Percentiles rank a stretch among this genome's conserved stretches.
Evolutionary conservation across 2,113 vertebrate genomes (phyloP).

Genomic region (Pseudois nayaur): DNA sequence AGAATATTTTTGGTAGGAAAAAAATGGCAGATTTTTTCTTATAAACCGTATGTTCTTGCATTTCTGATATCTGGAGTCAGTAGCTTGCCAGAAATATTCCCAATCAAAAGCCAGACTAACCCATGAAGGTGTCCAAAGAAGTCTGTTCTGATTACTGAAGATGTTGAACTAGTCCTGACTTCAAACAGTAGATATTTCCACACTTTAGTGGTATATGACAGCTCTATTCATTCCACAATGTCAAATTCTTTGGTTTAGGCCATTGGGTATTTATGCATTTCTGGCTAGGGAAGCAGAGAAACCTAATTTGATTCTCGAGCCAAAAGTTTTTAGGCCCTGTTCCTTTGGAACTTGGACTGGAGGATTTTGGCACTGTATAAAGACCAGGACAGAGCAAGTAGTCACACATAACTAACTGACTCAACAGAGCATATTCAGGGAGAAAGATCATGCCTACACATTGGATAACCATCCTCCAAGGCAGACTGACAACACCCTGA

Average conservation of each 20-base stretch:
- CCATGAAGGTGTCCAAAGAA: constrained; percentile 63
- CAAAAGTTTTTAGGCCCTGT: constrained; percentile 79
- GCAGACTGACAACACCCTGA: constrained; percentile 59
- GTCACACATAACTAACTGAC: constrained; percentile 75
- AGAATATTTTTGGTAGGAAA: constrained; percentile 48
- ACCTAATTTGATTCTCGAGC: constrained; percentile 76
- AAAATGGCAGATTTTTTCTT: constrained; percentile 51
- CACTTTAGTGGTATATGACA: constrained; percentile 72
- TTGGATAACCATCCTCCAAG: constrained; percentile 71
- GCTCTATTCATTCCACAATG: constrained; percentile 74
- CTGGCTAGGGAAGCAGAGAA: constrained; percentile 74
- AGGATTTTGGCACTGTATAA: constrained; percentile 74
- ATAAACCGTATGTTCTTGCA: constrained; percentile 57
- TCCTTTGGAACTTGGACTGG: constrained; percentile 77
- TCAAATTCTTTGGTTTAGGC: constrained; percentile 75
- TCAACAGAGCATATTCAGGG: constrained; percentile 73
- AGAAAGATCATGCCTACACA: constrained; percentile 72
- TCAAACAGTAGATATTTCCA: constrained; percentile 65
- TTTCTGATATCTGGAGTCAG: constrained; percentile 55
- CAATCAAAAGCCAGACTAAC: constrained; percentile 41
- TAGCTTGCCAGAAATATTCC: constrained; percentile 44
- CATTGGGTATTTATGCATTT: constrained; percentile 66
- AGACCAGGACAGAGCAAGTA: constrained; percentile 79
- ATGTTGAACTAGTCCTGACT: constrained; percentile 50
- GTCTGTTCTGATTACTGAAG: constrained; percentile 63